These are phyloP conservation scores for Rhagoletis zephyria DNA, from an alignment of 1,140 invertebrate genomes.

Conservation along the genomic window DNA sequence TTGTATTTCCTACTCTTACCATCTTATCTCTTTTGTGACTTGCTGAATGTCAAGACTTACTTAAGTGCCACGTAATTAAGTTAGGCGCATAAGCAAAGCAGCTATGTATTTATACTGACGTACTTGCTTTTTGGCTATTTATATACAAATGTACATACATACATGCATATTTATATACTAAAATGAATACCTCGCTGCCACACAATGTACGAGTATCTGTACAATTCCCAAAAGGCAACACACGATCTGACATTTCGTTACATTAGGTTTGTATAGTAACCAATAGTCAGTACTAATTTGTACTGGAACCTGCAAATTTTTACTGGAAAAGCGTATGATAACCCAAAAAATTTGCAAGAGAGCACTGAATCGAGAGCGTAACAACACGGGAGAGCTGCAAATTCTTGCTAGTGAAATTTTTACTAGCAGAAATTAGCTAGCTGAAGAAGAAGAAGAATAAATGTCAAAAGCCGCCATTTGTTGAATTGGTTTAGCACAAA, in stretches of 20 bases:
- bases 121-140: neutral
- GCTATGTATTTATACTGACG: neutral
- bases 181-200: neutral
- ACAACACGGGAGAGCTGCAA: too few species aligned
- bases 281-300: too few species aligned
- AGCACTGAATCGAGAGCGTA: too few species aligned
- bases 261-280: too few species aligned
- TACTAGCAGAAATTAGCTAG: too few species aligned
- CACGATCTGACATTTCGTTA: neutral
- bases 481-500: too few species aligned
- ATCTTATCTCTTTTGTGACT: neutral
- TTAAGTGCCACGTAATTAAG: slow-evolving; percentile 29
- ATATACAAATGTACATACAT: neutral
- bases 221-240: neutral
- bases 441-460: too few species aligned
- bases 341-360: too few species aligned
- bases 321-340: too few species aligned
- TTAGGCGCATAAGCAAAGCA: slow-evolving; percentile 4
- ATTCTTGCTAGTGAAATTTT: too few species aligned
- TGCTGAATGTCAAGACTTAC: slow-evolving; percentile 9
- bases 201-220: neutral
- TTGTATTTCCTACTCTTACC: neutral
- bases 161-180: neutral
- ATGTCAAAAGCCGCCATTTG: too few species aligned
- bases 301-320: too few species aligned